Conservation (phyloP, 2,797 vertebrate genomes). For the Coregonus suidteri region DNA sequence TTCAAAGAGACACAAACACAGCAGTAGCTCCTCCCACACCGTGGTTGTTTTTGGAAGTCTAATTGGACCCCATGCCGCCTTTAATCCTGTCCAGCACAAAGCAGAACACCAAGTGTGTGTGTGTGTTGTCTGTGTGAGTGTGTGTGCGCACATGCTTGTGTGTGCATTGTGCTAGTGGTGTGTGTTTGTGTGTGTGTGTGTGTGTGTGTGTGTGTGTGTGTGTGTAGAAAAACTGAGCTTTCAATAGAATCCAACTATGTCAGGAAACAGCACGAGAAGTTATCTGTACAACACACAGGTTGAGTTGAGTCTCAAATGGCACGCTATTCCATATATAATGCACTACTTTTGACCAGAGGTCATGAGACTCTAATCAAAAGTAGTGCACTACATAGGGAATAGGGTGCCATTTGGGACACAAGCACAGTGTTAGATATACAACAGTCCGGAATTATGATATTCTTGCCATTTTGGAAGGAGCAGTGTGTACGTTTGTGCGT, state of each 20-base stretch:
- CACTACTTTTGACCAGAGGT: no score
- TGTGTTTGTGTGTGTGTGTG: no score
- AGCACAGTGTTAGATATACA: no score
- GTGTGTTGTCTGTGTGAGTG: neutral
- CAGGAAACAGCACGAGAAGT: neutral
- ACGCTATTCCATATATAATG: neutral
- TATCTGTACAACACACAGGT: neutral
- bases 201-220: neutral
- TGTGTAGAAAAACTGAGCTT: neutral
- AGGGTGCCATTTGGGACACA: no score
- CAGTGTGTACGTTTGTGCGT: no score
- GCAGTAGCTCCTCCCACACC: neutral
- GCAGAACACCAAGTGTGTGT: neutral
- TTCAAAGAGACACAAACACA: neutral
- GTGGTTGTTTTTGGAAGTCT: neutral
- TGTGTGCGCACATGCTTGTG: no score
- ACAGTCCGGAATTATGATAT: no score
- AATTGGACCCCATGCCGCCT: neutral
- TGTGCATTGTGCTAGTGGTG: no score
- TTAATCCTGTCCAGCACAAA: neutral
- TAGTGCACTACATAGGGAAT: no score
- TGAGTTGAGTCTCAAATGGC: neutral
- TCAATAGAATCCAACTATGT: neutral
- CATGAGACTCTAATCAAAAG: no score
- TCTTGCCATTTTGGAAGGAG: no score